phyloP scores from a whole-genome alignment of 2,888 invertebrate species.

The Drosophila buzzatii region DNA sequence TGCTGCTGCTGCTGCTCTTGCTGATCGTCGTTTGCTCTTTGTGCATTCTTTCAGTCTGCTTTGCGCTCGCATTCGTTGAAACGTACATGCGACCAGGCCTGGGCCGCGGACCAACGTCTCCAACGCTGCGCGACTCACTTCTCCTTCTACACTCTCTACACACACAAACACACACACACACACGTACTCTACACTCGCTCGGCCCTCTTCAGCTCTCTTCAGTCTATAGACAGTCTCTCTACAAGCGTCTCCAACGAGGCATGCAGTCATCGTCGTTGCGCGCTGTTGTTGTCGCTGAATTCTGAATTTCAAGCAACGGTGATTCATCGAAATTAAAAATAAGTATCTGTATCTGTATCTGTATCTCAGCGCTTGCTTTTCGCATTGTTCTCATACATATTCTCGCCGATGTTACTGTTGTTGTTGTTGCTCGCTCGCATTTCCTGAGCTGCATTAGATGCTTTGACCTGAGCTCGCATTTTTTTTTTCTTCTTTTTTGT shows the following conservation, averaged over 20 bases:
- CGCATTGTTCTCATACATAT: conserved; percentile 45
- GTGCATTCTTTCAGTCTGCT: conserved; percentile 76
- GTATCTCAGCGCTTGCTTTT: conserved; percentile 65
- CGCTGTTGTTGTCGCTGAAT: conserved; percentile 48
- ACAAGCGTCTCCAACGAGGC: conserved; percentile 68
- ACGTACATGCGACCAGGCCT: conserved; percentile 14
- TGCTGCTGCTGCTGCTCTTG: conserved; percentile 26
- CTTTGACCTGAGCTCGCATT: conserved; percentile 42
- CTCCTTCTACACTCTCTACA: conserved; percentile 10
- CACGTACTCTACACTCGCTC: background rate
- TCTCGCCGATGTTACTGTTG: background rate
- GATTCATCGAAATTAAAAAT: conserved; percentile 82
- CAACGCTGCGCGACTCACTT: conserved; percentile 5
- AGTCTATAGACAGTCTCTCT: conserved; percentile 18
- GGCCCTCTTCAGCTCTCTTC: conserved; percentile 4
- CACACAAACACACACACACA: background rate
- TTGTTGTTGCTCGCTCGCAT: conserved; percentile 39
- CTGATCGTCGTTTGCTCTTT: conserved; percentile 67
- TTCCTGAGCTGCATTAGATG: conserved; percentile 54
- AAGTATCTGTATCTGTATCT: conserved; percentile 55
- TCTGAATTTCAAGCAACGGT: conserved; percentile 63
- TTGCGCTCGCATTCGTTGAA: conserved; percentile 57
- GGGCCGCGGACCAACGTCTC: conserved; percentile 24
- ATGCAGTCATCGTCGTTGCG: conserved; percentile 67
- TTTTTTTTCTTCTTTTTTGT: background rate